phyloP scores from a whole-genome alignment of 2,888 invertebrate species.

The Cephus spinipes region DNA sequence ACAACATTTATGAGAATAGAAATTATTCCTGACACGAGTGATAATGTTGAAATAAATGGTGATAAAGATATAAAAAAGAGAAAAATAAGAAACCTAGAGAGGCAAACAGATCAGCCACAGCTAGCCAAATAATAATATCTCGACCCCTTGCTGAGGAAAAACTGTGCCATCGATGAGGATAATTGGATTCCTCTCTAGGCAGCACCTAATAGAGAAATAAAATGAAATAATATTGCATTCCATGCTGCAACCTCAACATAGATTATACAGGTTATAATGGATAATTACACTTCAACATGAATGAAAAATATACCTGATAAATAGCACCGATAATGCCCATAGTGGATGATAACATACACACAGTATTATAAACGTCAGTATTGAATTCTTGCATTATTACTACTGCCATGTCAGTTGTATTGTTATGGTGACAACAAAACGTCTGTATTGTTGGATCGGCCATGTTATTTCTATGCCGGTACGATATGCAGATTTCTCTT shows the following conservation, averaged over 20 bases:
- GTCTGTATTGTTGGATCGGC: slow-evolving; percentile 89
- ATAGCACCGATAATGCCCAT: slow-evolving; percentile 81
- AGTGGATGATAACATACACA: slow-evolving; percentile 79
- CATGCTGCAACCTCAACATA: background rate
- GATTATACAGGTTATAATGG: background rate
- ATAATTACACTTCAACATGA: background rate
- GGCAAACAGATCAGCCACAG: slow-evolving; percentile 82
- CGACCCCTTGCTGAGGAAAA: slow-evolving; percentile 75
- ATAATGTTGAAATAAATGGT: background rate
- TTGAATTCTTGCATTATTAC: slow-evolving; percentile 80
- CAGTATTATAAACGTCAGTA: slow-evolving; percentile 78
- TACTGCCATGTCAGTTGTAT: slow-evolving; percentile 74
- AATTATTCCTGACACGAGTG: background rate
- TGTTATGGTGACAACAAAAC: slow-evolving; percentile 81
- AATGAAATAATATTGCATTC: background rate
- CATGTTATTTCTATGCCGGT: slow-evolving; percentile 66
- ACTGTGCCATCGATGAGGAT: slow-evolving; percentile 70
- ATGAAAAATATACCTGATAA: slow-evolving; percentile 74
- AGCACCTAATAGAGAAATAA: slow-evolving; percentile 69
- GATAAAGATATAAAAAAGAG: slow-evolving; percentile 9
- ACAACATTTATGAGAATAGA: background rate
- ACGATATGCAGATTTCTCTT: background rate
- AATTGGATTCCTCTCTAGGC: slow-evolving; percentile 71
- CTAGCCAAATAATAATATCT: slow-evolving; percentile 82
- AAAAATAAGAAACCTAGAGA: slow-evolving; percentile 73